phyloP scores from a whole-genome alignment of 2,113 vertebrate species.

The Cercocebus atys region DNA sequence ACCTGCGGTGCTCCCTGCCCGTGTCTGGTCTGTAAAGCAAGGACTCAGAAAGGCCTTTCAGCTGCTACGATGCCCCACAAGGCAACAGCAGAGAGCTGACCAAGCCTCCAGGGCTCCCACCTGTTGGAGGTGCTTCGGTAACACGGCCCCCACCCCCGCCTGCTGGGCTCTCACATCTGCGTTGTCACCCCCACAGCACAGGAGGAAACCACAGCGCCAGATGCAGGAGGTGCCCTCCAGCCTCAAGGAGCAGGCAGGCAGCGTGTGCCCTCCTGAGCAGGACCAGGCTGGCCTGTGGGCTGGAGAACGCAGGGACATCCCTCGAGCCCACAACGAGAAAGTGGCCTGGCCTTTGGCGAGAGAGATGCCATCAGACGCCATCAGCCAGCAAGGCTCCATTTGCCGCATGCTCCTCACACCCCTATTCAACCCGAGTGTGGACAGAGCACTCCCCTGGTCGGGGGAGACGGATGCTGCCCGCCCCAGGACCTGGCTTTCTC shows the following conservation, averaged over 20 bases:
- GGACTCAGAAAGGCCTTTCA: neutral
- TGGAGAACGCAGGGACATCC: neutral
- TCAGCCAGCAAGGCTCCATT: neutral
- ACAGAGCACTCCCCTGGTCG: neutral
- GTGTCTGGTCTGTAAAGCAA: neutral
- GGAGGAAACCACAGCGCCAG: neutral
- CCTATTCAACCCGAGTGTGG: neutral
- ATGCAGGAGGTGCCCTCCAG: neutral
- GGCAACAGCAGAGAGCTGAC: neutral
- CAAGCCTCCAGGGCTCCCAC: neutral
- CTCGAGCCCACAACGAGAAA: fast-evolving
- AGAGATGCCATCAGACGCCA: neutral
- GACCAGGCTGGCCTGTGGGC: neutral
- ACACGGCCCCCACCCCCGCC: no score
- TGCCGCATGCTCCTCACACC: neutral
- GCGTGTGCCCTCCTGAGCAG: neutral
- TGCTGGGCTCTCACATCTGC: fast-evolving
- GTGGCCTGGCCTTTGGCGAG: neutral
- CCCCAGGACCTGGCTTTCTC: neutral
- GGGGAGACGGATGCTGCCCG: neutral
- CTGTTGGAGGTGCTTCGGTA: no score
- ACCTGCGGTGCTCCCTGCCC: fast-evolving
- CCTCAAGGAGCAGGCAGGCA: neutral
- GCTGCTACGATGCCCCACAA: neutral
- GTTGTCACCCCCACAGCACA: neutral